These are phyloP conservation scores for Gymnarchus niloticus DNA, from an alignment of 2,113 vertebrate species.

Conservation along the genomic window DNA sequence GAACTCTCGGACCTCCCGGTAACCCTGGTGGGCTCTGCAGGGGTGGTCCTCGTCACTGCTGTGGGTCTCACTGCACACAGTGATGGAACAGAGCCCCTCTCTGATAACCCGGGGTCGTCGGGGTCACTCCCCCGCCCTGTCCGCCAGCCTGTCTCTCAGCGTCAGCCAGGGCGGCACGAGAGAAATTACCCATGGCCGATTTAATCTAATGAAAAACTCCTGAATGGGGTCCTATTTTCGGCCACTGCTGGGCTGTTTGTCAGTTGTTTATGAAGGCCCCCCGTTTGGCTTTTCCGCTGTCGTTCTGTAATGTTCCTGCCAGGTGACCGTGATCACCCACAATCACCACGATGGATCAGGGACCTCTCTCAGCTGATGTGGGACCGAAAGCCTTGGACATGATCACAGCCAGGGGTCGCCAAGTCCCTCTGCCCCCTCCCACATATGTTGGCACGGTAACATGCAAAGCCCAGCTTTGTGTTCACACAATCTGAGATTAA, in stretches of 20 bases:
- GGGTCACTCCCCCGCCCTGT: not conserved
- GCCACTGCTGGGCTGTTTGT: not conserved
- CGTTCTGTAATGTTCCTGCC: not conserved
- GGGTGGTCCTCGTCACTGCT: not conserved
- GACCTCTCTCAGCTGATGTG: too few species aligned
- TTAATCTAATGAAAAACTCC: not conserved
- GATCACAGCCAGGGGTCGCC: too few species aligned
- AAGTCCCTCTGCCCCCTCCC: too few species aligned
- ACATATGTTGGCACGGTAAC: too few species aligned
- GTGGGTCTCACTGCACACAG: not conserved
- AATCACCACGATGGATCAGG: too few species aligned
- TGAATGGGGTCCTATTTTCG: not conserved
- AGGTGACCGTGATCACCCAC: not conserved
- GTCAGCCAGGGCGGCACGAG: not conserved
- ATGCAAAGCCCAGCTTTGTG: too few species aligned
- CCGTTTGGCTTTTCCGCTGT: not conserved
- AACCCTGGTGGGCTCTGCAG: not conserved
- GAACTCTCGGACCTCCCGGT: not conserved
- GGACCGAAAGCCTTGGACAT: not conserved
- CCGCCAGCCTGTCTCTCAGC: not conserved
- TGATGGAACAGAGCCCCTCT: not conserved
- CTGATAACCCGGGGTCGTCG: not conserved
- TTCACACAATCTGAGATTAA: too few species aligned
- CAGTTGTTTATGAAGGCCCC: not conserved
- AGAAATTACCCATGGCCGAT: not conserved